Base-by-base conservation (phyloP, 2,797 vertebrate species). In the Taenioides sp. region DNA sequence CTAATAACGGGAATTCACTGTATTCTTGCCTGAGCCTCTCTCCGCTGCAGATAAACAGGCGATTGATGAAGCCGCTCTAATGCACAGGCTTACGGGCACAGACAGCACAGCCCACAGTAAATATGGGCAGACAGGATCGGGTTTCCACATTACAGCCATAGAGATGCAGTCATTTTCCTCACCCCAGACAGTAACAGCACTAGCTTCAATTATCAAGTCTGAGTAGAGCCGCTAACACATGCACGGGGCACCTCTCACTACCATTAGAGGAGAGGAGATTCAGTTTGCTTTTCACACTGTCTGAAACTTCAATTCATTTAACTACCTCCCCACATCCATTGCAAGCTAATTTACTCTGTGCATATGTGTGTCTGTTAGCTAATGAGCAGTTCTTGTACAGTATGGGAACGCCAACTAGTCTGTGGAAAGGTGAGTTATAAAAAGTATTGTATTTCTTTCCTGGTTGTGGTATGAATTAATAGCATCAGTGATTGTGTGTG, bases 51-150 rank as follows among this genome's bases (percentile, higher is more conserved):
- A 91, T 91, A 91, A 91, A 92, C 89, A 91, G 86, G 78, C 88
- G 83, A 90, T 90, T 94, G 89, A 93, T 92, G 92, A 93, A 92
- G 90, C 88, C 81, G 86, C 77, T 83, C 57, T 92, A 91, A 92
- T 90, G 89, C 86, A 86, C 83, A 76, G 85, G 86, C 90, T 93
- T 92, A 90, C 85, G 85, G 89, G 88, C 88, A 93, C 84, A 88
- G 89, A 84, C 91, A 86, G 82, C 84, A 77, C 49, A 72, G 85
- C 86, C 87, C 87, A 82, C 82, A 82, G 90, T 91, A 91, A 92
- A 92, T 91, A 92, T 92, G 88, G 88, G 85, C 87, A 90, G 91
- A 91, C 90, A 87, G 89, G 89, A 91, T 93, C 86, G 65, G 82
- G 86, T 92, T 92, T 89, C 91, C 4, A 82, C 88, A 91, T 92